phyloP scores from a whole-genome alignment of 1,140 invertebrate genomes.

The Euschistus heros region DNA sequence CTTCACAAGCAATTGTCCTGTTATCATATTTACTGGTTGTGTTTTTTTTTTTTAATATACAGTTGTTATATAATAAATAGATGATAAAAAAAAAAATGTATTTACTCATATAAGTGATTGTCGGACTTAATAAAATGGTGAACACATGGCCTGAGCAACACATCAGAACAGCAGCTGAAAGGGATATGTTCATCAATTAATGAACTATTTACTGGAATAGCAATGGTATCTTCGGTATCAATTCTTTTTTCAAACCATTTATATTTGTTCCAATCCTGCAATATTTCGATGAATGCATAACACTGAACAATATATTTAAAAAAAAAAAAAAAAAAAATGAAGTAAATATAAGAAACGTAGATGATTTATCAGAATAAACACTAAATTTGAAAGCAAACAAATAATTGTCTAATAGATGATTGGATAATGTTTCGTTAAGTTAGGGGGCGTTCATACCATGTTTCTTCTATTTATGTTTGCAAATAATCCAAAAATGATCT shows the following conservation, averaged over 20 bases:
- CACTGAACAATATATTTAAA: neutral
- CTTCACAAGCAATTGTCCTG: neutral
- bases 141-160: neutral
- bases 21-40: neutral
- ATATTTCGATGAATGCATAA: neutral
- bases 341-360: neutral
- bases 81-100: neutral
- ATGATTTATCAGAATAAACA: too few relatives aligned
- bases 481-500: too few relatives aligned
- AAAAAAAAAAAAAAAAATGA: neutral
- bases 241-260: neutral
- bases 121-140: neutral
- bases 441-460: too few relatives aligned
- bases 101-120: neutral
- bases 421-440: too few relatives aligned
- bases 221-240: neutral
- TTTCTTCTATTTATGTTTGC: too few relatives aligned
- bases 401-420: too few relatives aligned
- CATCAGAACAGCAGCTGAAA: neutral
- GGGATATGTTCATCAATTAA: neutral
- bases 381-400: too few relatives aligned
- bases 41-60: neutral
- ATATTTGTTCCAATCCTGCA: neutral
- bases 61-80: neutral
- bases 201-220: neutral